Percentiles rank a stretch among this genome's conserved stretches.
These are phyloP conservation scores for Anticlea derivata DNA, from an alignment of 2,888 invertebrate species.

Conservation along the genomic window DNA sequence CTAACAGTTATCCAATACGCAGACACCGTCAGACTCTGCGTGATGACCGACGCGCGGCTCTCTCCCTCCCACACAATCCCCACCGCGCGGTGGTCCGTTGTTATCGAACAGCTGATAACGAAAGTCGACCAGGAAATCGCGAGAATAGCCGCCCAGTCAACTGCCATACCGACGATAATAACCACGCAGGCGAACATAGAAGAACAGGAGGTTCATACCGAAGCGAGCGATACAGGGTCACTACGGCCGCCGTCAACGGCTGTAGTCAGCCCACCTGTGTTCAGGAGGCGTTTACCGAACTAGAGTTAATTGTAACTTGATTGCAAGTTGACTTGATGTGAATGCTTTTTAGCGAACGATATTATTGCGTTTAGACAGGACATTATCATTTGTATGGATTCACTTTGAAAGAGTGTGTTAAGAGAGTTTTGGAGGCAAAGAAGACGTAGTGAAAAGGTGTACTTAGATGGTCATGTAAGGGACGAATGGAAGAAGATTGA, in stretches of 20 bases:
- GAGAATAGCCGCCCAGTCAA: slow-evolving; percentile 60
- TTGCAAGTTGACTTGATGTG: neutral
- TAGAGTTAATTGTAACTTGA: slow-evolving; percentile 6
- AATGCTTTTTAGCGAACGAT: neutral
- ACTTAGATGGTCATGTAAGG: no score
- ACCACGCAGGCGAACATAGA: slow-evolving; percentile 41
- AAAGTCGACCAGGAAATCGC: slow-evolving; percentile 72
- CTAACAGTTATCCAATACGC: slow-evolving; percentile 88
- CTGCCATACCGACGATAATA: slow-evolving; percentile 47
- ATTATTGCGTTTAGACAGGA: no score
- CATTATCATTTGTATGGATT: no score
- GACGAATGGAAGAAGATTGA: no score
- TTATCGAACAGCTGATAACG: slow-evolving; percentile 64
- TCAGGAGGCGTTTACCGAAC: slow-evolving; percentile 14
- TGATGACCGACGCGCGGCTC: slow-evolving; percentile 89
- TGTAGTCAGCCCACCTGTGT: slow-evolving; percentile 57
- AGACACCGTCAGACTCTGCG: slow-evolving; percentile 85
- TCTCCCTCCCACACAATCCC: slow-evolving; percentile 85
- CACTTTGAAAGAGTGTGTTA: no score
- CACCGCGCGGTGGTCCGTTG: slow-evolving; percentile 70
- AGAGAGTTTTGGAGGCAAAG: no score
- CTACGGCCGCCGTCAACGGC: slow-evolving; percentile 56
- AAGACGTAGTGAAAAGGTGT: no score
- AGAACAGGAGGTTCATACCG: slow-evolving; percentile 24
- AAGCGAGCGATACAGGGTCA: slow-evolving; percentile 36